Evolutionary conservation across 2,888 invertebrate genomes (phyloP).

Genomic region (Empis stercorea): DNA sequence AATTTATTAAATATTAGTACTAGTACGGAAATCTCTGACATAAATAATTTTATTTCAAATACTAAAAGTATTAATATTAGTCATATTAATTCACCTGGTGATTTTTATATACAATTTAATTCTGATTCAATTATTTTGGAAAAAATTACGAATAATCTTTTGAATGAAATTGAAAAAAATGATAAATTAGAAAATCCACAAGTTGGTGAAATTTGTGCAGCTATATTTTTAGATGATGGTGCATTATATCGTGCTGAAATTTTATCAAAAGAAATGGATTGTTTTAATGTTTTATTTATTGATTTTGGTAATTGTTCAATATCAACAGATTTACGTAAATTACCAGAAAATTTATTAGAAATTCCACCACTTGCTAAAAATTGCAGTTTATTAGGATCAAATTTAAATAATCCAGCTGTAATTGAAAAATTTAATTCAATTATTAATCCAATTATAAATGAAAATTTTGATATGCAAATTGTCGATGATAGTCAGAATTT

Average conservation of each 20-base stretch:
- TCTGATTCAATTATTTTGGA: conserved; percentile 42
- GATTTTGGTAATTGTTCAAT: conserved; percentile 53
- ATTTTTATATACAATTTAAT: conserved; percentile 66
- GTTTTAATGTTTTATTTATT: conserved; percentile 54
- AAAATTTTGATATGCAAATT: conserved; percentile 23
- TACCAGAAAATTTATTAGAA: conserved; percentile 45
- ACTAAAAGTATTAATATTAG: conserved; percentile 46
- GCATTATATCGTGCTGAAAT: conserved; percentile 84
- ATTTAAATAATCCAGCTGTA: conserved; percentile 25
- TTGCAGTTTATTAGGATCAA: conserved; percentile 45
- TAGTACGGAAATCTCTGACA: conserved; percentile 12
- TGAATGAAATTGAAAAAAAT: conserved; percentile 16
- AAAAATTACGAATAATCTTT: conserved; percentile 37
- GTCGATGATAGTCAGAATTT: conserved; percentile 18
- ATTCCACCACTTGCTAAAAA: conserved; percentile 45
- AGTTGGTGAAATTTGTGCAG: conserved; percentile 48
- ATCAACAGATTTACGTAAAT: conserved; percentile 41
- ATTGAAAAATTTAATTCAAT: conserved; percentile 21
- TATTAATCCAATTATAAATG: conserved; percentile 18
- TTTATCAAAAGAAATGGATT: conserved; percentile 56
- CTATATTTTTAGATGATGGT: conserved; percentile 66
- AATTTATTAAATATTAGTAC: conserved; percentile 11
- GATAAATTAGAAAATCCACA: conserved; percentile 10
- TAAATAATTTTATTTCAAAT: neutral
- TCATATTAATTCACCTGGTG: conserved; percentile 56